Base-by-base conservation (phyloP, 2,888 invertebrate species). In the Acronicta alni region DNA sequence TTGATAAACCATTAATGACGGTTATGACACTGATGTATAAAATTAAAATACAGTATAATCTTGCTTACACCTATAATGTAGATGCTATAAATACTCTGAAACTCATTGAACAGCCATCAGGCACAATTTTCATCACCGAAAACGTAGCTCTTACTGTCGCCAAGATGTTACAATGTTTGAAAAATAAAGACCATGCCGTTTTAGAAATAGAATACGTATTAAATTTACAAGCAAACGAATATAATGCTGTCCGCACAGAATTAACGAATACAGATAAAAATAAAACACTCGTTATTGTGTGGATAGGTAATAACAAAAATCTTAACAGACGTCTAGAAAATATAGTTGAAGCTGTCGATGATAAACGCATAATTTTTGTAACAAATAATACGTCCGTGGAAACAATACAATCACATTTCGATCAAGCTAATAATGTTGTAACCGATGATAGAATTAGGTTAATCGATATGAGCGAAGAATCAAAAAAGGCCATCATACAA, bases 151-250 rank as follows among this genome's bases (percentile, higher is more conserved):
- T 72, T 0, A 72, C 65, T 8, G 39, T 51, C 10, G 30, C 60
- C 2, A 72, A 72, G 52, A 17, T 72, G 9, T n/a, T 53, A 14
- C 67, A 72, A 46, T 54, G 30, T 14, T 39, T 63, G 15, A 49
- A 57, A 7, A 17, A 51, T 0, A 20, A 12, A 5, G 42, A 54
- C 3, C 32, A 48, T 18, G 23, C 26, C 16, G 44, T 68, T 0
- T 38, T 67, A 42, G 62, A 68, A 20, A 30, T 68, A 17, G 57
- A 62, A 15, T 61, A 57, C 16, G 30, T 67, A 30, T 43, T 61
- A 45, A 41, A 54, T 20, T 37, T 67, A 16, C 47, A 26, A 17
- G 16, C 35, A 20, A 45, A 48, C 2, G 68, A 57, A 10, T 55
- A 17, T 4, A 45, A 20, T 8, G 43, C 49, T 14, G 12, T 67